These are phyloP conservation scores for Mnemiopsis leidyi DNA, from an alignment of 37 sponge, comb jelly and placozoan genomes.

Conservation along the genomic window DNA sequence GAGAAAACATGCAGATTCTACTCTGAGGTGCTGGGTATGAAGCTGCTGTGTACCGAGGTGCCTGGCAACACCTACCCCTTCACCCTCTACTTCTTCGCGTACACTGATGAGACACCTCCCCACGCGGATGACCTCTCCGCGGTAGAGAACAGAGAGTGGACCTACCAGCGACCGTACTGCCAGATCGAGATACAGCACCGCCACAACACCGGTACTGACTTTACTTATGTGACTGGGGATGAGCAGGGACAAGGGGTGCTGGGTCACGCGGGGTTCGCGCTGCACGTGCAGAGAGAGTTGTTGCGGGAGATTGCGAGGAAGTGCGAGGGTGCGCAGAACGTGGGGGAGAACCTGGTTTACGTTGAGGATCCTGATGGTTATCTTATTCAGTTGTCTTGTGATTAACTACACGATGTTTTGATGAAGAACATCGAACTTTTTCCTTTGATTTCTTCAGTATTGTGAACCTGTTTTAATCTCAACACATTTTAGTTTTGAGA, in stretches of 20 bases:
- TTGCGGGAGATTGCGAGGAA: not conserved
- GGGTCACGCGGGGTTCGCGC: not conserved
- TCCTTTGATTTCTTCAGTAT: too few relatives aligned
- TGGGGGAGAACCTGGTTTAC: not conserved
- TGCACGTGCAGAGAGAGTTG: not conserved
- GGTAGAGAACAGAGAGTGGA: conserved; percentile 22
- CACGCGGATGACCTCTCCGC: not conserved
- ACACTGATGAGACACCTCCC: not conserved
- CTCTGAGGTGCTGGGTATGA: not conserved
- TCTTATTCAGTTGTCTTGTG: not conserved
- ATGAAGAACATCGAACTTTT: too few relatives aligned
- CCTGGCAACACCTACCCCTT: not conserved
- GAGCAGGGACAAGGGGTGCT: not conserved
- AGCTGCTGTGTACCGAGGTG: conserved; percentile 20
- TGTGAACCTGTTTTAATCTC: too few relatives aligned
- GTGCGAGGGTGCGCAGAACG: not conserved
- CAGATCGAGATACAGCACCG: conserved; percentile 33
- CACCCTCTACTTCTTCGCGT: conserved; percentile 23
- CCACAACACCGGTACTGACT: not conserved
- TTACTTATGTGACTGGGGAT: not conserved
- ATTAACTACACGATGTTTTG: too few relatives aligned
- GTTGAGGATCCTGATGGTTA: conserved; percentile 46
- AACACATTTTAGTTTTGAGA: too few relatives aligned
- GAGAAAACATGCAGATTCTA: conserved; percentile 1
- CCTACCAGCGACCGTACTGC: not conserved